These are phyloP conservation scores for Varecia variegata DNA, from an alignment of 2,797 vertebrate genomes.

Conservation along the genomic window DNA sequence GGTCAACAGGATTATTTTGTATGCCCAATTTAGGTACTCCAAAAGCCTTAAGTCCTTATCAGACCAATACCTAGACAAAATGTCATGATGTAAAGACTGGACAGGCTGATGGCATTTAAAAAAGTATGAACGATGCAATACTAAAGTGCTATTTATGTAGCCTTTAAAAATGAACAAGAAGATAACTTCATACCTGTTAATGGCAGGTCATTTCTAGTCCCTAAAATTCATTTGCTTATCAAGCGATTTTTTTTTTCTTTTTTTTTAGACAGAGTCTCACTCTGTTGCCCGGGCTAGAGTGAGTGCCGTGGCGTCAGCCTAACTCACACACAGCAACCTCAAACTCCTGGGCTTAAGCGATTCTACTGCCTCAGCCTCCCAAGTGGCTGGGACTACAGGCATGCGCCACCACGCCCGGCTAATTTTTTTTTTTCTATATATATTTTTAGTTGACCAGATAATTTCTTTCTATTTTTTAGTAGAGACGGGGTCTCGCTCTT, in stretches of 20 bases:
- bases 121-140: constrained; percentile 25
- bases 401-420: too few species aligned
- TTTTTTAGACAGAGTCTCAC: too few species aligned
- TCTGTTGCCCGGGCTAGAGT: too few species aligned
- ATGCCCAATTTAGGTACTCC: constrained; percentile 4
- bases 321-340: too few species aligned
- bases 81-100: constrained; percentile 23
- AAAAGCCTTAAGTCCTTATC: constrained; percentile 23
- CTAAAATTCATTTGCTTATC: constrained; percentile 53
- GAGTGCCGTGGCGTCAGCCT: too few species aligned
- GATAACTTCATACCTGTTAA: constrained; percentile 13
- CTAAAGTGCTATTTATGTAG: not conserved
- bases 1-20: constrained; percentile 32
- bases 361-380: too few species aligned
- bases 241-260: constrained; percentile 15
- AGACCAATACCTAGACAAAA: constrained; percentile 40
- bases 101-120: not conserved
- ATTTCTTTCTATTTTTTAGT: too few species aligned
- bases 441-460: too few species aligned
- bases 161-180: constrained; percentile 41
- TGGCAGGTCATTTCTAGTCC: not conserved
- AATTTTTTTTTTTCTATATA: too few species aligned
- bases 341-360: too few species aligned
- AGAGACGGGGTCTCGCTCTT: too few species aligned
- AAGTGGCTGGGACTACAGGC: too few species aligned